Conservation (phyloP, 2,888 invertebrate species). For the Acanthosepion esculentum region DNA sequence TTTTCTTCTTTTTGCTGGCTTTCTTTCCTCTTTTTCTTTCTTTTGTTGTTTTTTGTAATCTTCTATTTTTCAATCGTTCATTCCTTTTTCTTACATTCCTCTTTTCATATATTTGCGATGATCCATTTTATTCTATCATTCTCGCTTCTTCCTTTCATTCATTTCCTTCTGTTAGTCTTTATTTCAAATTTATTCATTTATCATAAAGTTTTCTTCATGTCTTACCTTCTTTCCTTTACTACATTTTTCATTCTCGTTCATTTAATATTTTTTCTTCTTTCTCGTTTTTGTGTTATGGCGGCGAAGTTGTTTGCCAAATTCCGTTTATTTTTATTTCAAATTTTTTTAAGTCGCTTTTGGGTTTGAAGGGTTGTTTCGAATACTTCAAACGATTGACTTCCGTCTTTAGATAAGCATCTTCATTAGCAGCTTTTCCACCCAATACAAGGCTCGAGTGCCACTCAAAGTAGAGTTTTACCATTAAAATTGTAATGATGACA, state of each 20-base stretch:
- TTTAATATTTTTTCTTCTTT: too few relatives aligned
- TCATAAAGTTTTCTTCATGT: background rate
- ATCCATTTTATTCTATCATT: background rate
- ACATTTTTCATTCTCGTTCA: background rate
- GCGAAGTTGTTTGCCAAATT: too few relatives aligned
- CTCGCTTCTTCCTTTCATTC: background rate
- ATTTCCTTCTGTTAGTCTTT: background rate
- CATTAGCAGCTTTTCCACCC: background rate
- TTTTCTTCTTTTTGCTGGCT: background rate
- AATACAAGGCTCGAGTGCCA: background rate
- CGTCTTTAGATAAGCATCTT: background rate
- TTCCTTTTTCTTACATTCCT: background rate
- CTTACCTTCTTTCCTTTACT: background rate
- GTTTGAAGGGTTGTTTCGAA: background rate
- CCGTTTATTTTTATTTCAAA: background rate
- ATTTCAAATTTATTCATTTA: background rate
- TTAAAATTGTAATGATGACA: background rate
- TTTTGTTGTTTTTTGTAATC: background rate
- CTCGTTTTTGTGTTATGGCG: too few relatives aligned
- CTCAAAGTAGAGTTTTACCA: background rate
- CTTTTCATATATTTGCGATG: background rate
- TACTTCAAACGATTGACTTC: background rate
- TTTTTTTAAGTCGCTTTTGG: background rate
- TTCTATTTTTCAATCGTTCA: background rate
- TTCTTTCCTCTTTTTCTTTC: background rate